Evolutionary conservation across 2,113 vertebrate species (phyloP), one percentile per base, ranked within the genome.

Genomic region (Illadopsis cleaveri): DNA sequence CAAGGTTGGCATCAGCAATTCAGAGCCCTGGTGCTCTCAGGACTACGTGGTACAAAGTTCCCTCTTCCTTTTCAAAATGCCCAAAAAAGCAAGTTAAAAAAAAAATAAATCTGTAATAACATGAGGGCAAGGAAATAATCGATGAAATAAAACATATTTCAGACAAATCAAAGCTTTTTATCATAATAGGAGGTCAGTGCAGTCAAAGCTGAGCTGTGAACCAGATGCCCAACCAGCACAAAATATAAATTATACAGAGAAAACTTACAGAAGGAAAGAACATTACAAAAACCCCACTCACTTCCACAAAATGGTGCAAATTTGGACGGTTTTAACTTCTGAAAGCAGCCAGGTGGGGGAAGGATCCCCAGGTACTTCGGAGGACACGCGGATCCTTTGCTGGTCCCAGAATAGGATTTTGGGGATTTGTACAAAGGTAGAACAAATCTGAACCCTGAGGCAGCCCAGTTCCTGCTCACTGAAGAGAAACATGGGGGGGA

Each of bases 381-480:
- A 40, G 12, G 22, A 51, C 95, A 97, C 37, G 6, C 0, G 13
- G 44, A 68, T 54, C 35, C 57, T 60, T 20, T 71, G 22, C 51
- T 53, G 64, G 6, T 40, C 42, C 76, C 16, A 40, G 37, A 33
- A 15, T 47, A 38, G 50, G 68, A 58, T 22, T 3, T 65, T 3
- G 3, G 88, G 72, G 37, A 6, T 92, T 92, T 93, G 84, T 96
- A 94, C 51, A 93, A 27, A 68, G 96, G 93, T 2, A 78, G 44
- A 8, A 85, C 80, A n/a, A 86, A 89, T 19, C 47, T 75, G 68
- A 51, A 12, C 0, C 1, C 7, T 10, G 94, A 28, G 75, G 75
- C 28, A 47, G 71, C 33, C 23, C 93, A 93, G 33, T 3, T 58
- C 76, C 47, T 71, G 19, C 82, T 27, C 38, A 8, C 78, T 82